These are phyloP conservation scores for Diceros bicornis DNA, from an alignment of 2,797 vertebrate species.

Conservation along the genomic window DNA sequence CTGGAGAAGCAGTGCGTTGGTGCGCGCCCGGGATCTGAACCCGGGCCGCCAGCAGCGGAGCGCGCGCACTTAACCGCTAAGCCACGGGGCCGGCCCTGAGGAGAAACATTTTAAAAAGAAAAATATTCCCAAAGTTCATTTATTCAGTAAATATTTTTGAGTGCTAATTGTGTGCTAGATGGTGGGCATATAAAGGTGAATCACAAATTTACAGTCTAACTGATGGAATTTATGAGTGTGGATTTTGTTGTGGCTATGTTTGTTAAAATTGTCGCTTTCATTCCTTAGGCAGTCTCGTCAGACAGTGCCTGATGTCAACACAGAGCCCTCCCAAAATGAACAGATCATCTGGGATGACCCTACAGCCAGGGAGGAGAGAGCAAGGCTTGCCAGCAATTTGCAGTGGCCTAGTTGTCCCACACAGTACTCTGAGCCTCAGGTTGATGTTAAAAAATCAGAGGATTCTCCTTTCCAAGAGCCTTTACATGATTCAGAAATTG, in stretches of 20 bases:
- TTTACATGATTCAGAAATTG: constrained; percentile 93
- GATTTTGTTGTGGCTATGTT: not conserved
- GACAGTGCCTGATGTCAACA: constrained; percentile 92
- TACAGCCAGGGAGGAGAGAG: constrained; percentile 97
- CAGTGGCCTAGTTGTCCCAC: constrained; percentile 97
- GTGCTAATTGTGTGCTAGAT: not conserved
- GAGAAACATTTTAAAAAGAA: constrained; percentile 3
- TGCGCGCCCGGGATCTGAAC: no score
- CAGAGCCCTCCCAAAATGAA: constrained; percentile 97
- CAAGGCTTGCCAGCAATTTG: constrained; percentile 96
- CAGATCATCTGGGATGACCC: constrained; percentile 99
- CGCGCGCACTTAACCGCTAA: no score
- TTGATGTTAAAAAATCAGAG: constrained; percentile 74
- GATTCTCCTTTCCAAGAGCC: constrained; percentile 89
- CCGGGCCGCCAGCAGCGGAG: no score
- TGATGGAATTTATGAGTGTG: not conserved
- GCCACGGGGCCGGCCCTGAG: no score
- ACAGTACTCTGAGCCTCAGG: constrained; percentile 92
- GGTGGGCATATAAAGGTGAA: not conserved
- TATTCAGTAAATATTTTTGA: constrained; percentile 29
- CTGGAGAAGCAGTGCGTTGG: no score
- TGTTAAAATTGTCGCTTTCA: constrained; percentile 53
- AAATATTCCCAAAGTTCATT: not conserved
- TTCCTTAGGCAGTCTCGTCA: constrained; percentile 93
- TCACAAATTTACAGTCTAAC: not conserved